Percentiles rank a stretch among this genome's conserved stretches.
These are phyloP conservation scores for Agelas oroides DNA, from an alignment of 37 sponge, comb jelly and placozoan genomes.

Conservation along the genomic window DNA sequence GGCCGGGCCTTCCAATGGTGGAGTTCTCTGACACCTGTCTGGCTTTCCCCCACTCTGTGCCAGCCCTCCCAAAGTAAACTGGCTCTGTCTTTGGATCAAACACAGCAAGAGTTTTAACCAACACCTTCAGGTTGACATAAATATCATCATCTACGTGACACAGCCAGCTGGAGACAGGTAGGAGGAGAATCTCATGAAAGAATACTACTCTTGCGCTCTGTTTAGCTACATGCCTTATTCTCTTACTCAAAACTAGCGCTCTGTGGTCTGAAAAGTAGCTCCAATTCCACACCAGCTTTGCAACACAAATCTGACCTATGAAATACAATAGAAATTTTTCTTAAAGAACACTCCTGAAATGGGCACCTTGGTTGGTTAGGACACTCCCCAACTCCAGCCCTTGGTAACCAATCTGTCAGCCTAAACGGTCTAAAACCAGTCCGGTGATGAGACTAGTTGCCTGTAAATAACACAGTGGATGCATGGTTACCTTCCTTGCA, in stretches of 20 bases:
- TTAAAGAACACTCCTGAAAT: no score
- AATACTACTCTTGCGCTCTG: no score
- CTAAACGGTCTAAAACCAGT: no score
- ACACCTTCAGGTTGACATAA: conserved; percentile 3
- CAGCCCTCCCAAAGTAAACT: conserved; percentile 40
- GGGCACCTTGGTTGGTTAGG: no score
- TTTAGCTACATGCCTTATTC: no score
- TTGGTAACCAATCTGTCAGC: no score
- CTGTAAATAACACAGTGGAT: no score
- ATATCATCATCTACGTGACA: conserved; percentile 57
- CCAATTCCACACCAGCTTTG: conserved; percentile 57
- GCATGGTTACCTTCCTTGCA: no score
- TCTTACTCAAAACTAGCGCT: conserved; percentile 41
- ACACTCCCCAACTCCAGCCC: no score
- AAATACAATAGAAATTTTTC: no score
- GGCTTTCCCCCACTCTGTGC: conserved; percentile 23
- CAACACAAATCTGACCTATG: conserved; percentile 31
- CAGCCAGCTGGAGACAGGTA: conserved; percentile 24
- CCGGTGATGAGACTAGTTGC: no score
- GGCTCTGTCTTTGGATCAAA: conserved; percentile 37
- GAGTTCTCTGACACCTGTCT: conserved; percentile 17
- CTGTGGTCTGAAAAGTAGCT: conserved; percentile 13
- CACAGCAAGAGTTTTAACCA: conserved; percentile 5
- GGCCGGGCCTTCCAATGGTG: neutral
- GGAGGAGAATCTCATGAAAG: neutral